Base-by-base conservation (phyloP, 2,888 invertebrate genomes). In the Drosophila putrida region DNA sequence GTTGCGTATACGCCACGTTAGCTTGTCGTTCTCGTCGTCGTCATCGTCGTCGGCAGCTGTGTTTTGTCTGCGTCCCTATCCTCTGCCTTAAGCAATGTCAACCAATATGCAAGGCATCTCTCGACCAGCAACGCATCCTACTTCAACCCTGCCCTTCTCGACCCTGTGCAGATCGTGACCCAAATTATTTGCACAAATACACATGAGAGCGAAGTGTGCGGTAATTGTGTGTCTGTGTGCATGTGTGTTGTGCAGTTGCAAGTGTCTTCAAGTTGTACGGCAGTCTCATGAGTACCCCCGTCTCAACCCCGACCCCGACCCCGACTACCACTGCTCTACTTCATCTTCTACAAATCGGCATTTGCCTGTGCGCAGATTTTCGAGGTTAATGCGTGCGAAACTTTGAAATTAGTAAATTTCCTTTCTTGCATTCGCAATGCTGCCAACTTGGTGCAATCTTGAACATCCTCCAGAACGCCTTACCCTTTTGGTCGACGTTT, bases 331-430 rank as follows among this genome's bases (percentile, higher is more conserved):
- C 33, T 5, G 39, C 61, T 11, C 11, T 55, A 49, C 61, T 63
- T 61, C 62, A 63, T 55, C 64, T 53, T 49, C 60, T 43, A 57
- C 64, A 72, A 80, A 82, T 79, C 82, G 71, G 71, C 82, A 79
- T 79, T 79, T 75, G 85, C 55, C 71, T 82, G 86, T 73, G 85
- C 71, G 80, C 76, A 88, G 90, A 83, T 83, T 83, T 89, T 84
- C 80, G 90, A 85, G 83, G 83, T 84, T 84, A 84, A 84, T 89
- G 83, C 88, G 88, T 89, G 69, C 86, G 71, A 89, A 83, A 84
- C 73, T 84, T 83, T 88, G 86, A 82, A 84, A 89, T 84, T 84
- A 89, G 83, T 89, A 84, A 88, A 84, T 84, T 84, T 84, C 83
- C 90, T 70, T 73, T 89, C 69, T 74, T 55, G 67, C 80, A 75